A percentile compares a stretch with the other conserved stretches of the same genome.
phyloP scores from a whole-genome alignment of 2,797 vertebrate species.

The Carcharodon carcharias region DNA sequence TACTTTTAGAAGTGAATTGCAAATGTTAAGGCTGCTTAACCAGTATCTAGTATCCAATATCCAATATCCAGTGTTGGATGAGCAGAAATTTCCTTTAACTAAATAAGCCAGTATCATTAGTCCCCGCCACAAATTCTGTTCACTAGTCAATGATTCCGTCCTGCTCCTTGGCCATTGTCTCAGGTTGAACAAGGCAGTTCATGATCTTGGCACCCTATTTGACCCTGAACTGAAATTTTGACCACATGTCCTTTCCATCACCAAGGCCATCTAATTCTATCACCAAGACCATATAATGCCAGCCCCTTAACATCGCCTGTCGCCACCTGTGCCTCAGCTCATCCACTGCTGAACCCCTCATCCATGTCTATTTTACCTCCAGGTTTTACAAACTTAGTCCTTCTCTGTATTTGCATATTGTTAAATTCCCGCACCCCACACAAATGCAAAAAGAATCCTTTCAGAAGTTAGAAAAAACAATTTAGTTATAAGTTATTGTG shows the following conservation, averaged over 20 bases:
- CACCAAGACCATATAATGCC: background rate
- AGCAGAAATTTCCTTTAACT: too few relatives aligned
- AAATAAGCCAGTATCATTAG: too few relatives aligned
- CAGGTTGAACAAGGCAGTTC: too few relatives aligned
- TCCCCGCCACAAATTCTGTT: too few relatives aligned
- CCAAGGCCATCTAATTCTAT: background rate
- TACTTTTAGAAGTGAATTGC: too few relatives aligned
- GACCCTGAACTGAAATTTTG: too few relatives aligned
- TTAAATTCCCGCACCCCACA: background rate
- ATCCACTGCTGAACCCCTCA: background rate
- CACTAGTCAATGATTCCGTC: too few relatives aligned
- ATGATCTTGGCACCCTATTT: too few relatives aligned
- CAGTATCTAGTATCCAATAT: too few relatives aligned
- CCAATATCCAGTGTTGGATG: too few relatives aligned
- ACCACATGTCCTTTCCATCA: background rate
- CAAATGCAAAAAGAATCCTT: background rate
- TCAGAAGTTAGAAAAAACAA: background rate
- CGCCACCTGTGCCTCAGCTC: background rate
- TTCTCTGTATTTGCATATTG: background rate
- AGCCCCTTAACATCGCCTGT: background rate
- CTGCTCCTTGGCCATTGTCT: too few relatives aligned
- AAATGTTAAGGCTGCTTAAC: too few relatives aligned
- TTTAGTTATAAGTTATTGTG: background rate
- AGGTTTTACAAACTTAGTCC: background rate
- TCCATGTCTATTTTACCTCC: background rate